phyloP scores from a whole-genome alignment of 2,888 invertebrate species.

The Meliscaeva auricollis region DNA sequence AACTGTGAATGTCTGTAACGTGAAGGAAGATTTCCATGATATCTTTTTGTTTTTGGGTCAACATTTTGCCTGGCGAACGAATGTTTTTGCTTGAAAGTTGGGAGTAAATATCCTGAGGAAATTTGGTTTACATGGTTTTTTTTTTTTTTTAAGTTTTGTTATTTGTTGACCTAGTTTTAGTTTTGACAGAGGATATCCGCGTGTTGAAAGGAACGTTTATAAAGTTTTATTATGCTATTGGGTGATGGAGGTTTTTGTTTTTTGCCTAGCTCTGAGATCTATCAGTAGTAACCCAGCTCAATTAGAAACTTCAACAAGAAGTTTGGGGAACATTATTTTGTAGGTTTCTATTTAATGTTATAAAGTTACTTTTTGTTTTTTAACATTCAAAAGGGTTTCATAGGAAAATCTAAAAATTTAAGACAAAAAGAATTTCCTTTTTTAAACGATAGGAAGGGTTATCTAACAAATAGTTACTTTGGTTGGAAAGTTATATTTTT shows the following conservation, averaged over 20 bases:
- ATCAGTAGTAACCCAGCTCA: conserved; percentile 1
- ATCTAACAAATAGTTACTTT: too few relatives aligned
- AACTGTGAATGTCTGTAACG: neutral
- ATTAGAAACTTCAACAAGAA: conserved; percentile 30
- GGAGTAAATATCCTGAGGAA: conserved; percentile 58
- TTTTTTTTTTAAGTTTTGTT: conserved; percentile 18
- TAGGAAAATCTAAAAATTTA: neutral
- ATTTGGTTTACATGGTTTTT: neutral
- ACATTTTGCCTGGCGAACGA: conserved; percentile 38
- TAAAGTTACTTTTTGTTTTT: conserved; percentile 1
- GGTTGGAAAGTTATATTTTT: too few relatives aligned
- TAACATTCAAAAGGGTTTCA: too few relatives aligned
- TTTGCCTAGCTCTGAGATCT: neutral
- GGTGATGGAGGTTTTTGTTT: conserved; percentile 24
- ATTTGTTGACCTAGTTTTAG: conserved; percentile 58
- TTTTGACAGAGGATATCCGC: conserved; percentile 40
- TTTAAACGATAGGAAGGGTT: too few relatives aligned
- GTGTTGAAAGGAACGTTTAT: conserved; percentile 27
- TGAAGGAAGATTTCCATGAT: conserved; percentile 16
- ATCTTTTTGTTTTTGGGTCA: conserved; percentile 47
- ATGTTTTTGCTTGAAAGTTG: conserved; percentile 26
- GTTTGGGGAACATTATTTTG: neutral
- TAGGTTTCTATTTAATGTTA: neutral
- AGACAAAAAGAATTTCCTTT: too few relatives aligned
- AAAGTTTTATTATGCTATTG: conserved; percentile 35